These are phyloP conservation scores for Ranitomeya imitator DNA, from an alignment of 2,113 vertebrate genomes.

Conservation along the genomic window DNA sequence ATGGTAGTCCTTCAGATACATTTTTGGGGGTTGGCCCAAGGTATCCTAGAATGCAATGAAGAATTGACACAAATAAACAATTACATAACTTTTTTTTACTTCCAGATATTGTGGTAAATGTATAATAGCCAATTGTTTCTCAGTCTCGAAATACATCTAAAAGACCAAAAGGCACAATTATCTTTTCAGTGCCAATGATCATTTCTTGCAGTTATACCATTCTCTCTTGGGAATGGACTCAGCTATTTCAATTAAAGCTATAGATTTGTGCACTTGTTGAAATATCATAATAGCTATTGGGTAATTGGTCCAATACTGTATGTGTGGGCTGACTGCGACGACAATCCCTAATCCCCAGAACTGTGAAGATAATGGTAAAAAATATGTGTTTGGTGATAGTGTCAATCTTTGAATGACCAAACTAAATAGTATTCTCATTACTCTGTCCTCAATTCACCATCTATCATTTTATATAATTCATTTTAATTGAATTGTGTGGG, in stretches of 20 bases:
- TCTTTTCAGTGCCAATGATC: not conserved
- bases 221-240: not conserved
- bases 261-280: not conserved
- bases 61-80: no score
- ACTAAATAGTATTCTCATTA: not conserved
- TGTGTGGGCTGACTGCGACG: not conserved
- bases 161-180: not conserved
- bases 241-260: not conserved
- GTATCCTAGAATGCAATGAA: no score
- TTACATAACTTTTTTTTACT: no score
- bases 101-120: not conserved
- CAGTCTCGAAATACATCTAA: not conserved
- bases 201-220: not conserved
- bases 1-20: no score
- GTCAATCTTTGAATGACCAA: not conserved
- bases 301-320: not conserved
- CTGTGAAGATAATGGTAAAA: not conserved
- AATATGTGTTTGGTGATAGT: not conserved
- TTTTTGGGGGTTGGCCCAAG: no score
- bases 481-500: constrained; percentile 4
- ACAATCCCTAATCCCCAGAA: not conserved
- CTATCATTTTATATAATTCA: not conserved
- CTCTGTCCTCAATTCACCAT: not conserved
- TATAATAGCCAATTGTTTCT: not conserved
- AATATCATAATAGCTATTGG: not conserved